phyloP scores from a whole-genome alignment of 2,113 vertebrate genomes.

The Callaeas wilsoni region DNA sequence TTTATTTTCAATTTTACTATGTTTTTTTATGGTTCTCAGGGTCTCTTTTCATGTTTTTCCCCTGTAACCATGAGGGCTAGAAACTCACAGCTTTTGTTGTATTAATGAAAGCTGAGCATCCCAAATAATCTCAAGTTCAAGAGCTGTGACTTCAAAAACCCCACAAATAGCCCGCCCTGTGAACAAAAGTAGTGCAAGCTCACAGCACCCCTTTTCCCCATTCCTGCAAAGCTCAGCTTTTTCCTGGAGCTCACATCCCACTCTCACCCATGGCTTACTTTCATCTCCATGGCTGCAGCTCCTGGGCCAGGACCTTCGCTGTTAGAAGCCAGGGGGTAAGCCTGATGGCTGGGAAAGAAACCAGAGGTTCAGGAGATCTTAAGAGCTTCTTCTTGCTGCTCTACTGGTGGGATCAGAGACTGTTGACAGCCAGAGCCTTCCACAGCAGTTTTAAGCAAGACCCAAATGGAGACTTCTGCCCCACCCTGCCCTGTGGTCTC shows the following conservation, averaged over 20 bases:
- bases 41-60: background rate
- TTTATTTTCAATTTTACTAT: slow-evolving; percentile 11
- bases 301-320: background rate
- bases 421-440: background rate
- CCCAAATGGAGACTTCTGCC: background rate
- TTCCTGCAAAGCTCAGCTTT: background rate
- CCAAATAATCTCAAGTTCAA: background rate
- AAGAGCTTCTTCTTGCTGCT: background rate
- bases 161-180: accelerated
- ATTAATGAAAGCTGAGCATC: background rate
- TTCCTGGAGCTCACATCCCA: background rate
- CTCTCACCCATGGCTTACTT: background rate
- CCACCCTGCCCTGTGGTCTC: background rate
- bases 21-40: background rate
- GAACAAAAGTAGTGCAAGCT: background rate
- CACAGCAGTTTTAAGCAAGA: background rate
- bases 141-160: background rate
- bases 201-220: background rate
- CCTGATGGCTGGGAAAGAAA: background rate
- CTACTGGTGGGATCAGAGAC: background rate
- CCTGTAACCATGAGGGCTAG: background rate
- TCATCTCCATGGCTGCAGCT: background rate
- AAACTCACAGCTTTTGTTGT: background rate
- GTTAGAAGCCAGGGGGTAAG: background rate
- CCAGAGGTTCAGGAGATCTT: background rate